Conservation (phyloP, 2,888 invertebrate species). For the Tetrapedia diversipes region DNA sequence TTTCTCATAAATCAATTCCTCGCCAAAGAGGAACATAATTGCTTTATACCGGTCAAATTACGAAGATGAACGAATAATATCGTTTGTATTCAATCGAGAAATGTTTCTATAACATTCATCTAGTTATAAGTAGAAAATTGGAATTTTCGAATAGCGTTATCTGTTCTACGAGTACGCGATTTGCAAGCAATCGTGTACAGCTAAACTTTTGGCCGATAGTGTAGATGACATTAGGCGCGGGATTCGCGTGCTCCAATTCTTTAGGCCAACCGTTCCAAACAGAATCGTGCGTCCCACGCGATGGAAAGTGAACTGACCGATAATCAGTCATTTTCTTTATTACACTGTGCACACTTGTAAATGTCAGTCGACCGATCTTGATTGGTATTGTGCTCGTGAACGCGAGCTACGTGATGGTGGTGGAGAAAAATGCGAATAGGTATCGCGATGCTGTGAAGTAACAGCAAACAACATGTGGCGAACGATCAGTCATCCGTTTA, state of each 20-base stretch:
- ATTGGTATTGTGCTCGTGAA: slow-evolving; percentile 36
- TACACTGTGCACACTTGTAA: slow-evolving; percentile 38
- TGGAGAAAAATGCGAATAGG: slow-evolving; percentile 12
- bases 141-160: too few relatives aligned
- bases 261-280: neutral
- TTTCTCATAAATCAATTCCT: too few relatives aligned
- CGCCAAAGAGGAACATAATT: too few relatives aligned
- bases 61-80: too few relatives aligned
- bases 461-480: slow-evolving; percentile 1
- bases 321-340: slow-evolving; percentile 56
- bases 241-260: slow-evolving; percentile 57
- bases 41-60: too few relatives aligned
- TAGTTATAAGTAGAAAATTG: too few relatives aligned
- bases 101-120: too few relatives aligned
- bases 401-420: neutral
- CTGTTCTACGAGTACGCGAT: too few relatives aligned
- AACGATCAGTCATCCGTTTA: slow-evolving; percentile 9
- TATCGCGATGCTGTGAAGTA: slow-evolving; percentile 15
- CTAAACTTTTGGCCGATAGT: too few relatives aligned
- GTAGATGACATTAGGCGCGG: slow-evolving; percentile 33
- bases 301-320: slow-evolving; percentile 42
- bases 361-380: slow-evolving; percentile 51
- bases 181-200: too few relatives aligned
- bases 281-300: slow-evolving; percentile 42
- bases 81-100: too few relatives aligned